A percentile compares a stretch with the other conserved stretches of the same genome.
Conservation (phyloP, 2,888 invertebrate genomes). For the Lasioglossum malachurum region DNA sequence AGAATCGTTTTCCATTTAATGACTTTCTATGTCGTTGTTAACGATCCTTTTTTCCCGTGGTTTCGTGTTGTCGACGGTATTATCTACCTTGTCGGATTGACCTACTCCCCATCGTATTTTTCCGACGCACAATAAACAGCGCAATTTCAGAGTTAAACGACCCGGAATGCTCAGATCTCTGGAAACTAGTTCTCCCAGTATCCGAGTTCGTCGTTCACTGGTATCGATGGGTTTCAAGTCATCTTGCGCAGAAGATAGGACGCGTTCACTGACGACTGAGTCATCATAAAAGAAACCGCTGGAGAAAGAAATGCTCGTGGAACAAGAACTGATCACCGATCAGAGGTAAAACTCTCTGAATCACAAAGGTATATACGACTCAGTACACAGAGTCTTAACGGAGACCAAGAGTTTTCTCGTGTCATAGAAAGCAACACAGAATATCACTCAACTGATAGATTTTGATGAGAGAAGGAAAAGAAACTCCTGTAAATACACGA, state of each 20-base stretch:
- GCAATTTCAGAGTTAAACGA: conserved; percentile 43
- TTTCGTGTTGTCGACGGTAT: background rate
- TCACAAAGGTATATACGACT: background rate
- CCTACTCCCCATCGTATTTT: conserved; percentile 27
- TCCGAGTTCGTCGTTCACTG: conserved; percentile 36
- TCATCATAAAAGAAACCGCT: conserved; percentile 27
- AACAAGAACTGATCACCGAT: conserved; percentile 5
- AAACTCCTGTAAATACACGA: background rate
- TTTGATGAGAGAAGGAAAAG: background rate
- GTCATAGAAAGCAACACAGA: background rate
- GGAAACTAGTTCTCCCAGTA: conserved; percentile 26
- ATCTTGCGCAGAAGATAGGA: conserved; percentile 23
- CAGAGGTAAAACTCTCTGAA: background rate
- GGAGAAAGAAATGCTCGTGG: background rate
- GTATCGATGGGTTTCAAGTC: conserved; percentile 40
- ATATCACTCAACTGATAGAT: background rate
- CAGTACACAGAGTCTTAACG: background rate
- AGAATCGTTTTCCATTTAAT: background rate
- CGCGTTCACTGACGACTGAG: conserved; percentile 9
- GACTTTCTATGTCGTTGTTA: background rate
- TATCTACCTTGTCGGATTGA: background rate
- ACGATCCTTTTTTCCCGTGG: background rate
- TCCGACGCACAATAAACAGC: conserved; percentile 38
- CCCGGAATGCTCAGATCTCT: conserved; percentile 11
- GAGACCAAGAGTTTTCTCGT: background rate